Evolutionary conservation across 2,888 invertebrate genomes (phyloP).

Genomic region (Orthosia gracilis): DNA sequence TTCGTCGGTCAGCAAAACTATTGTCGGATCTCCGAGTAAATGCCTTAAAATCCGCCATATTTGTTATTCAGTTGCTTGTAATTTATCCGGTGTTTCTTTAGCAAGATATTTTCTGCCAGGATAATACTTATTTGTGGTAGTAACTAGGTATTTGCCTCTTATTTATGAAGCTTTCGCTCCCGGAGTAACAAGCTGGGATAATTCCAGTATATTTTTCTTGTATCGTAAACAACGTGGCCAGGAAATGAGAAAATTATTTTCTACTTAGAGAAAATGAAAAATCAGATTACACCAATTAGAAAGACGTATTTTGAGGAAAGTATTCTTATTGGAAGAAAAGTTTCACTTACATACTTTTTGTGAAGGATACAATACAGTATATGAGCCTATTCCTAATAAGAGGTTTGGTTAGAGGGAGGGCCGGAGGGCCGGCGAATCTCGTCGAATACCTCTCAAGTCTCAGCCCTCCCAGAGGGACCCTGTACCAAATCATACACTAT

Average conservation of each 20-base stretch:
- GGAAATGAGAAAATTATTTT: conserved; percentile 46
- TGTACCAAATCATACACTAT: conserved; percentile 66
- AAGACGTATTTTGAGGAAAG: conserved; percentile 16
- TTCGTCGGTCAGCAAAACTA: conserved; percentile 69
- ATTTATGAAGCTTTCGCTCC: conserved; percentile 56
- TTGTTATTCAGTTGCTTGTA: conserved; percentile 59
- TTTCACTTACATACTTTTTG: conserved; percentile 35
- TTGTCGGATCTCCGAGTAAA: conserved; percentile 42
- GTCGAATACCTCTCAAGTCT: conserved; percentile 66
- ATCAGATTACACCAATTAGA: conserved; percentile 51
- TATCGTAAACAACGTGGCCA: conserved; percentile 46
- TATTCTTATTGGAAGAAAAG: conserved; percentile 47
- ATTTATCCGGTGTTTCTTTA: conserved; percentile 54
- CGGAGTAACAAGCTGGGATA: conserved; percentile 48
- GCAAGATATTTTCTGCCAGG: conserved; percentile 46
- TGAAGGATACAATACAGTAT: conserved; percentile 63
- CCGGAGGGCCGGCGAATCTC: conserved; percentile 71
- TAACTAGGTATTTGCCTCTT: conserved; percentile 56
- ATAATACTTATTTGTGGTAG: conserved; percentile 55
- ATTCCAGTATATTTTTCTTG: conserved; percentile 50
- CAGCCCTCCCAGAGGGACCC: conserved; percentile 65
- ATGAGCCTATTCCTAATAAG: conserved; percentile 75
- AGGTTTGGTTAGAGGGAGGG: conserved; percentile 67
- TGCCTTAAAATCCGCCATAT: conserved; percentile 54
- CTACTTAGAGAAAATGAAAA: conserved; percentile 42